Evolutionary conservation across 2,113 vertebrate species (phyloP).

Genomic region (Calyptommatus sinebrachiatus): DNA sequence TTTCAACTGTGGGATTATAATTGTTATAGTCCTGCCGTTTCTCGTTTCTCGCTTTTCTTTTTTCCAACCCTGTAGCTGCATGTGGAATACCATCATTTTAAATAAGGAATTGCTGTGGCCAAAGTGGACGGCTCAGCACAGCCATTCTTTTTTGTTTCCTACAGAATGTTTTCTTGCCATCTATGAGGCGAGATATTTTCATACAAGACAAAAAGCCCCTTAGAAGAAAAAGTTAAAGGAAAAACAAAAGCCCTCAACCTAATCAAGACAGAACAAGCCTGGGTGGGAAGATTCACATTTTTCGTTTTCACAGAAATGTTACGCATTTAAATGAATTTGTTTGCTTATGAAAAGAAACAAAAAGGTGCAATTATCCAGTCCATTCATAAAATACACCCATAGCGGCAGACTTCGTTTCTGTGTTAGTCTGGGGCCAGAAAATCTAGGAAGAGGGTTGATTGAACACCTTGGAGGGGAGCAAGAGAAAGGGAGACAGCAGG

Average conservation of each 20-base stretch:
- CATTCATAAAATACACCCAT: not conserved
- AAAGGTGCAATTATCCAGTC: not conserved
- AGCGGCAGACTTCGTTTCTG: not conserved
- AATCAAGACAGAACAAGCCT: no score
- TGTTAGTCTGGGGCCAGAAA: no score
- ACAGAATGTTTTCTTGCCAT: not conserved
- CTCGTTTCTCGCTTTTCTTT: no score
- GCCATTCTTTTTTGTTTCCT: not conserved
- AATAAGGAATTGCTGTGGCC: no score
- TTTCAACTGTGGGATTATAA: no score
- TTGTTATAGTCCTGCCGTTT: no score
- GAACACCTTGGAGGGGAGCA: no score
- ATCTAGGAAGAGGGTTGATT: no score
- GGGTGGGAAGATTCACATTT: not conserved
- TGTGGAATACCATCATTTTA: no score
- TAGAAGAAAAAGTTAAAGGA: not conserved
- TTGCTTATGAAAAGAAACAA: not conserved
- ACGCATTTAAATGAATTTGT: not conserved
- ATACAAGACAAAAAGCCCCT: not conserved
- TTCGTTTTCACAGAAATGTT: not conserved
- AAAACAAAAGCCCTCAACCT: no score
- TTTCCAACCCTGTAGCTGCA: no score
- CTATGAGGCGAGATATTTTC: not conserved
- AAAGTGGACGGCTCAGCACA: not conserved
- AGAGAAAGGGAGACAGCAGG: no score